Evolutionary conservation across 2,888 invertebrate species (phyloP).

Genomic region (Phania funesta): DNA sequence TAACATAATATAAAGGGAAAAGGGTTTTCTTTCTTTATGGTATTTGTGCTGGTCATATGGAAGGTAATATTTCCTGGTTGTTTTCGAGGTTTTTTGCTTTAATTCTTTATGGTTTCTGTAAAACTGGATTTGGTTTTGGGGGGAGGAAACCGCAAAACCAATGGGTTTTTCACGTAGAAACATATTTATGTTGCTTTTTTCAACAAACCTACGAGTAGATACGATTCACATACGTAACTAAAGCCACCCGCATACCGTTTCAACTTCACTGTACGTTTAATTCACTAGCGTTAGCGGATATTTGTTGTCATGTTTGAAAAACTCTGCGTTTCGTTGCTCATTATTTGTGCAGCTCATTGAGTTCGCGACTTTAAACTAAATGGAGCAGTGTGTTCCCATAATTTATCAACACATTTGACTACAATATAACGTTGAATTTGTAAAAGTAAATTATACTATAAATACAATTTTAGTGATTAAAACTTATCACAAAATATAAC

Average conservation of each 20-base stretch:
- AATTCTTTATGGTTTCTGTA: slow-evolving; percentile 19
- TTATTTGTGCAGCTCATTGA: slow-evolving; percentile 36
- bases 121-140: slow-evolving; percentile 32
- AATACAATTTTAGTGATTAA: slow-evolving; percentile 73
- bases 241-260: slow-evolving; percentile 45
- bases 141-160: slow-evolving; percentile 56
- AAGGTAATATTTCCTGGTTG: slow-evolving; percentile 15
- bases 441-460: slow-evolving; percentile 45
- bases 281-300: slow-evolving; percentile 1
- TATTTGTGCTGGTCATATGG: slow-evolving; percentile 67
- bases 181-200: too few relatives aligned
- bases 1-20: neutral
- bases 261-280: neutral
- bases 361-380: slow-evolving; percentile 61
- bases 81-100: slow-evolving; percentile 28
- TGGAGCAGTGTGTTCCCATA: slow-evolving; percentile 53
- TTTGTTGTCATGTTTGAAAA: neutral
- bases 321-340: slow-evolving; percentile 51
- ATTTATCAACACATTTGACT: slow-evolving; percentile 58
- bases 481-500: slow-evolving; percentile 75
- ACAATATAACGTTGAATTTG: slow-evolving; percentile 46
- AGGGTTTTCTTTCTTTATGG: neutral
- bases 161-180: neutral
- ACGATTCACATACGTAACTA: neutral
- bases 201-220: too few relatives aligned